Evolutionary conservation across 2,113 vertebrate genomes (phyloP).

Genomic region (Ochotona curzoniae): DNA sequence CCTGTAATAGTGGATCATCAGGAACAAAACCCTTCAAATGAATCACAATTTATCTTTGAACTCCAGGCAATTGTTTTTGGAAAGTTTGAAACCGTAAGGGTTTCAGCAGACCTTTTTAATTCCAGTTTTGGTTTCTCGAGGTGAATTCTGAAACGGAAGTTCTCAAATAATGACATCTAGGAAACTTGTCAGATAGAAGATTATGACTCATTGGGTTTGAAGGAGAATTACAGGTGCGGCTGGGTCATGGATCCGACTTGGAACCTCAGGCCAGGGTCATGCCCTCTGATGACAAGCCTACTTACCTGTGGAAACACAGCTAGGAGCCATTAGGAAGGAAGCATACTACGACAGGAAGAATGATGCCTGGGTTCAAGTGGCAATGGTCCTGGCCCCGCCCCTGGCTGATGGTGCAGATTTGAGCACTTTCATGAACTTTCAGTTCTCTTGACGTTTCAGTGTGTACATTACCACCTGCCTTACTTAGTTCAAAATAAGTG

Average conservation of each 20-base stretch:
- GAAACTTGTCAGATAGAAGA: not conserved
- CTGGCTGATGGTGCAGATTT: not conserved
- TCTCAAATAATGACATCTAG: not conserved
- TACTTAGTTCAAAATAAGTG: not conserved
- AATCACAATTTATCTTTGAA: constrained; percentile 29
- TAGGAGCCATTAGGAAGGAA: not conserved
- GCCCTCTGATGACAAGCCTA: not conserved
- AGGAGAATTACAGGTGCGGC: not conserved
- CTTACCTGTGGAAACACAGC: constrained; percentile 49
- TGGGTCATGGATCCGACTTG: not conserved
- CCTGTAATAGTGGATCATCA: not conserved
- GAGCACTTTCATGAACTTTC: not conserved
- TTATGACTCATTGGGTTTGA: not conserved
- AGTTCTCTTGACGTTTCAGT: not conserved
- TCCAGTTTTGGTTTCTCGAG: not conserved
- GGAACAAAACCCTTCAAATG: constrained; percentile 43
- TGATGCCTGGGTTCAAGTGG: not conserved
- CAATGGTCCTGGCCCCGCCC: not conserved
- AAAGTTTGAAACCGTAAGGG: constrained; percentile 8
- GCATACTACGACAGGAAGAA: not conserved
- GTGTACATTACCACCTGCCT: not conserved
- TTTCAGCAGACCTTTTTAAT: not conserved
- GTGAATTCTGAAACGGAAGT: not conserved
- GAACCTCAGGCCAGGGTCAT: not conserved
- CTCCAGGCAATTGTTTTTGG: constrained; percentile 16